A percentile compares a stretch with the other conserved stretches of the same genome.
Evolutionary conservation across 1,140 invertebrate species (phyloP).

Genomic region (Cydia splendana): DNA sequence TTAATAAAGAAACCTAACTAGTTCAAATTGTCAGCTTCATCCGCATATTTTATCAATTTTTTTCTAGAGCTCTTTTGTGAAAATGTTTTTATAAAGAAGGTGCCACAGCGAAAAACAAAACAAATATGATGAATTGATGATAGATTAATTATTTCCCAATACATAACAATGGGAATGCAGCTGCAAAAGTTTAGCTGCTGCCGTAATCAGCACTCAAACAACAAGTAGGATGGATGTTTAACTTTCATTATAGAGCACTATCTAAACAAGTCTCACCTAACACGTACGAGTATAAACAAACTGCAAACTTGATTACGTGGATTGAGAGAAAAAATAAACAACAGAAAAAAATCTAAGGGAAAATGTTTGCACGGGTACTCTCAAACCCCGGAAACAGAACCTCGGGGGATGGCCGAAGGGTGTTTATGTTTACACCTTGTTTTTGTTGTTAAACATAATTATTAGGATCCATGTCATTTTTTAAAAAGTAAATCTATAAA

Average conservation of each 20-base stretch:
- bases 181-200: slow-evolving; percentile 35
- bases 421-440: slow-evolving; percentile 37
- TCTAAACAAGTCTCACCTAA: slow-evolving; percentile 38
- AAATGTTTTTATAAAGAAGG: no score
- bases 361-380: slow-evolving; percentile 53
- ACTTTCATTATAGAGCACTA: slow-evolving; percentile 22
- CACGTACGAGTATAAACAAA: slow-evolving; percentile 45
- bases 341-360: slow-evolving; percentile 56
- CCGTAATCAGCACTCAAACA: background rate
- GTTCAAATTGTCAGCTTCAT: no score
- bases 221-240: background rate
- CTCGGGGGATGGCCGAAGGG: slow-evolving; percentile 33
- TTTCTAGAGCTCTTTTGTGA: no score
- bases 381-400: slow-evolving; percentile 50
- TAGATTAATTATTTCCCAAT: no score
- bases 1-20: no score
- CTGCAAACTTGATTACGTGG: slow-evolving; percentile 62
- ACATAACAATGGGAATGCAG: background rate
- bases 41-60: no score
- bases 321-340: slow-evolving; percentile 65
- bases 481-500: no score
- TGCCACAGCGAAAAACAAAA: no score
- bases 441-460: slow-evolving; percentile 33
- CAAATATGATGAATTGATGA: no score
- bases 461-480: background rate